Evolutionary conservation across 1,140 invertebrate species (phyloP).

Genomic region (Drosophila yakuba): DNA sequence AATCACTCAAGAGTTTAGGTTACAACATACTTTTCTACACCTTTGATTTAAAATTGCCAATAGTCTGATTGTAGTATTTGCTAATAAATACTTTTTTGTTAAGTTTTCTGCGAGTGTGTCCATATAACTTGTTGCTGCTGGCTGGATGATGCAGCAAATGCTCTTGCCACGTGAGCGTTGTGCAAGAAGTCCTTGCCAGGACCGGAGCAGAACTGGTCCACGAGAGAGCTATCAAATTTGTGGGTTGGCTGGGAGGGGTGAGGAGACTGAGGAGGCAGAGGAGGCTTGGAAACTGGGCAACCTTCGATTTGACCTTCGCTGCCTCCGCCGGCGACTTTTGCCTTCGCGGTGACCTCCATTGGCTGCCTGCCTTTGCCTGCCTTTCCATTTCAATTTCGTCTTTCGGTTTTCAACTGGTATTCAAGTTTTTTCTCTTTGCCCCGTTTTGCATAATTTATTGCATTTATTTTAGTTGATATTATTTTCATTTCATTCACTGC

Average conservation of each 20-base stretch:
- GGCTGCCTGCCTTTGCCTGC: constrained; percentile 3
- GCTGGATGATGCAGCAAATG: neutral
- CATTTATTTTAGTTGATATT: constrained; percentile 51
- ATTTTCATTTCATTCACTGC: constrained; percentile 38
- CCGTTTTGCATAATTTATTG: constrained; percentile 77
- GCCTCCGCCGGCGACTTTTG: constrained; percentile 23
- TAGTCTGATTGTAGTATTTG: too few species aligned
- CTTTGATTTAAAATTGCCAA: too few species aligned
- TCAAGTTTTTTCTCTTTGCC: constrained; percentile 16
- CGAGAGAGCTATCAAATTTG: neutral
- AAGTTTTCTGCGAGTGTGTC: neutral
- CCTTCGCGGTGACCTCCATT: constrained; percentile 40
- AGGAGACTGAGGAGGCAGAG: neutral
- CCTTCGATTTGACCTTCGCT: constrained; percentile 65
- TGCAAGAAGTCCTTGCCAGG: constrained; percentile 45
- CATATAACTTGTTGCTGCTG: constrained; percentile 54
- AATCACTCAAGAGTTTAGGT: too few species aligned
- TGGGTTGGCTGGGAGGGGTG: neutral
- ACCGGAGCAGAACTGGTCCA: neutral
- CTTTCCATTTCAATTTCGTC: constrained; percentile 67
- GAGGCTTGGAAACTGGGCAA: constrained; percentile 32
- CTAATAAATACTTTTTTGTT: too few species aligned
- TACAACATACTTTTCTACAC: too few species aligned
- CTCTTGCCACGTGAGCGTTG: constrained; percentile 43
- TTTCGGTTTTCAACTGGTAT: constrained; percentile 42